A percentile compares a stretch with the other conserved stretches of the same genome.
phyloP scores from a whole-genome alignment of 1,140 invertebrate species.

The Cyphomyrmex costatus region DNA sequence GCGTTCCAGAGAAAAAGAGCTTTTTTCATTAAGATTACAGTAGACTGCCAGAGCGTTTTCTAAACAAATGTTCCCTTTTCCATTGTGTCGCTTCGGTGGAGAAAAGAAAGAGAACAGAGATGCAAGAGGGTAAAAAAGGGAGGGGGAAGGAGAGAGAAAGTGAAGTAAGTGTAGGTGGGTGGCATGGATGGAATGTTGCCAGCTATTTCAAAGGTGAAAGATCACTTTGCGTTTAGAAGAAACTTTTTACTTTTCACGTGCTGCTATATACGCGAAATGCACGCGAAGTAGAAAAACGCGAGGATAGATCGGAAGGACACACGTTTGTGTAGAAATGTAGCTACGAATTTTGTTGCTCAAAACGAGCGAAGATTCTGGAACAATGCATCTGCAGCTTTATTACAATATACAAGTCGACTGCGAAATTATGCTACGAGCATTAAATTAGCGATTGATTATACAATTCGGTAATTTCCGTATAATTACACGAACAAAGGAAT shows the following conservation, averaged over 20 bases:
- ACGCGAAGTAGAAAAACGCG: conserved; percentile 50
- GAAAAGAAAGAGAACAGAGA: conserved; percentile 16
- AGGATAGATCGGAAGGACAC: background rate
- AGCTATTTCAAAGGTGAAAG: conserved; percentile 73
- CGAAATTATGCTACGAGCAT: conserved; percentile 69
- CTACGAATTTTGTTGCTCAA: background rate
- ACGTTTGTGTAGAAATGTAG: background rate
- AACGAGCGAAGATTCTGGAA: conserved; percentile 34
- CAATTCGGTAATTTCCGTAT: conserved; percentile 68
- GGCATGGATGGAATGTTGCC: conserved; percentile 55
- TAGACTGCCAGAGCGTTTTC: conserved; percentile 52
- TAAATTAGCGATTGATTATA: conserved; percentile 71
- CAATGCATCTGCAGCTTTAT: conserved; percentile 9
- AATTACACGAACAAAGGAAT: conserved; percentile 22
- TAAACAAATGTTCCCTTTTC: conserved; percentile 72
- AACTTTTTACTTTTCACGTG: conserved; percentile 69
- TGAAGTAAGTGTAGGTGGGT: conserved; percentile 1
- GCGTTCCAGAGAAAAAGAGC: conserved; percentile 36
- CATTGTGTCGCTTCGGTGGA: conserved; percentile 40
- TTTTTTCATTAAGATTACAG: conserved; percentile 72
- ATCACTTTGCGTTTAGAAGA: conserved; percentile 69
- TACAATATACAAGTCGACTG: background rate
- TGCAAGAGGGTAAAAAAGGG: conserved; percentile 12
- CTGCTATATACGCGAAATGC: conserved; percentile 63
- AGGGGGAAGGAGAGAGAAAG: background rate